A percentile compares a stretch with the other conserved stretches of the same genome.
phyloP scores from a whole-genome alignment of 2,113 vertebrate species.

The Hippocampus barbouri region DNA sequence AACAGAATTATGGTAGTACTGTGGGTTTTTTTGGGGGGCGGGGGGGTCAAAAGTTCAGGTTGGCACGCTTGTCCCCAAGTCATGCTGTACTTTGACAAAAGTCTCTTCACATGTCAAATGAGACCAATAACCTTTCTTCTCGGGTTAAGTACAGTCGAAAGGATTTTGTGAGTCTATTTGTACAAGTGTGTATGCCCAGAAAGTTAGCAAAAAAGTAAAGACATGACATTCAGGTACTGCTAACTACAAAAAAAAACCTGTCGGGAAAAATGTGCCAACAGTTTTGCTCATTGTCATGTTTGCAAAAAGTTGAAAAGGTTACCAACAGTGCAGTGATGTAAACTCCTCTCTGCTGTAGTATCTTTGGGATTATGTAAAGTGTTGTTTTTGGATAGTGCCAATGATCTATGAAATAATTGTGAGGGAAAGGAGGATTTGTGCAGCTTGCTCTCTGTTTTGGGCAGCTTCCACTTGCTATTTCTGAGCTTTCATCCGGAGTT shows the following conservation, averaged over 20 bases:
- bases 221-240: background rate
- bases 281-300: background rate
- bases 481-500: conserved; percentile 23
- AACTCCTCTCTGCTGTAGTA: conserved; percentile 21
- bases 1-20: conserved; percentile 62
- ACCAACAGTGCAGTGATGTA: conserved; percentile 10
- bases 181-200: conserved; percentile 6
- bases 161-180: conserved; percentile 17
- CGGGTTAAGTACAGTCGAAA: conserved; percentile 40
- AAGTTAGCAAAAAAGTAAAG: background rate
- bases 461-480: conserved; percentile 24
- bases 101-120: conserved; percentile 46
- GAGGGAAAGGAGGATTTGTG: conserved; percentile 39
- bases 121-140: conserved; percentile 50
- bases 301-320: conserved; percentile 11
- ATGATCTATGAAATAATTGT: conserved; percentile 29
- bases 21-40: conserved; percentile 50
- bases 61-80: conserved; percentile 46
- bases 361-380: conserved; percentile 34
- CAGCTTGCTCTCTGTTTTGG: conserved; percentile 17
- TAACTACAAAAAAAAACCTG: background rate
- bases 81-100: conserved; percentile 54
- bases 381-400: conserved; percentile 35
- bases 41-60: conserved; percentile 65
- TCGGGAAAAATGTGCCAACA: too few species aligned